Evolutionary conservation across 2,888 invertebrate species (phyloP).

Genomic region (Coenonympha glycerion): DNA sequence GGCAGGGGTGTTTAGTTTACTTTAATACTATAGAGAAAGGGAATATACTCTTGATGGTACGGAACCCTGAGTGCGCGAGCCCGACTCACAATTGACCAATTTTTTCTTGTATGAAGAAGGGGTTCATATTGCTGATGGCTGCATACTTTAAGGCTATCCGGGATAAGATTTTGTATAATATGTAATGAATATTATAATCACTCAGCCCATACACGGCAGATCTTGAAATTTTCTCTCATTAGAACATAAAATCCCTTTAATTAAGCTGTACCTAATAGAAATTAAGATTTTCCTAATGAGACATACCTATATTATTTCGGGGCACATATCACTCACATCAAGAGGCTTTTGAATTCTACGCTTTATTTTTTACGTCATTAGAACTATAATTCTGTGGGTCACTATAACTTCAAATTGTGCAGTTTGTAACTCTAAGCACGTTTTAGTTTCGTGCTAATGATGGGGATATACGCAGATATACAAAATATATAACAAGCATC

Average conservation of each 20-base stretch:
- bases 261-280: background rate
- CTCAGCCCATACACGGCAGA: background rate
- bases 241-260: background rate
- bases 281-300: background rate
- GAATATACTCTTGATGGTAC: no score
- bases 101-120: background rate
- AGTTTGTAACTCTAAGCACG: slow-evolving; percentile 16
- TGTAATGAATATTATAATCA: no score
- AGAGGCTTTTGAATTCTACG: background rate
- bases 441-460: slow-evolving; percentile 14
- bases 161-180: no score
- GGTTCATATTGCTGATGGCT: no score
- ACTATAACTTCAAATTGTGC: slow-evolving; percentile 1
- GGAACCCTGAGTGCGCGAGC: no score
- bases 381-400: background rate
- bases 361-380: background rate
- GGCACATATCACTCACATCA: slow-evolving; percentile 1
- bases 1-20: no score
- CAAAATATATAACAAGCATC: slow-evolving; percentile 13
- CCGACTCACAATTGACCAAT: background rate
- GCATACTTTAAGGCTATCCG: no score
- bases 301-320: slow-evolving; percentile 10
- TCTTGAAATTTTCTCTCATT: background rate
- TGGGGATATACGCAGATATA: slow-evolving; percentile 1
- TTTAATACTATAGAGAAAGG: no score